Percentiles rank a stretch among this genome's conserved stretches.
phyloP scores from a whole-genome alignment of 2,113 vertebrate species.

The Craseonycteris thonglongyai region DNA sequence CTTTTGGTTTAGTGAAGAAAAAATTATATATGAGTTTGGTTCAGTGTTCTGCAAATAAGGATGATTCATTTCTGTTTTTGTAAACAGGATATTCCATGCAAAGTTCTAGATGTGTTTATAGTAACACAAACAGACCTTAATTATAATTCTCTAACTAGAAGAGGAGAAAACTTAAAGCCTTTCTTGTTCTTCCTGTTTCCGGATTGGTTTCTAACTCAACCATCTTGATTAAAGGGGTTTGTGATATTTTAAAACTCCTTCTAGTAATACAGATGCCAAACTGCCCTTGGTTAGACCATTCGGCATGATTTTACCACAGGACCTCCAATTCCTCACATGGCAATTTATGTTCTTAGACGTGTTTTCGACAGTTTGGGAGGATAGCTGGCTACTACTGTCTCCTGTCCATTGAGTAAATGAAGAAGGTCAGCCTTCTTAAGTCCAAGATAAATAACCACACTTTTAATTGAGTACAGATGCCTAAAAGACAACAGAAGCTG shows the following conservation, averaged over 20 bases:
- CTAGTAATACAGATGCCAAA: constrained; percentile 39
- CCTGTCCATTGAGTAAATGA: background rate
- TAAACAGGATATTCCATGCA: background rate
- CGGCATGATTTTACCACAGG: background rate
- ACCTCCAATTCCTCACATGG: constrained; percentile 15
- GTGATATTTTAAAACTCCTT: constrained; percentile 49
- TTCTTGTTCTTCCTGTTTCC: background rate
- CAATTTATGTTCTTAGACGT: constrained; percentile 14
- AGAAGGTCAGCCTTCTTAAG: constrained; percentile 4
- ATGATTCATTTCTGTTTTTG: constrained; percentile 16
- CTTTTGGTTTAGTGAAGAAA: constrained; percentile 19
- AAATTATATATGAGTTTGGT: background rate
- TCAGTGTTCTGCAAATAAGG: background rate
- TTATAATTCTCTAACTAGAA: constrained; percentile 23
- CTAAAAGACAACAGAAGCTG: background rate
- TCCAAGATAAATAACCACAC: background rate
- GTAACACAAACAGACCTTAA: constrained; percentile 29
- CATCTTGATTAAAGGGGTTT: constrained; percentile 25
- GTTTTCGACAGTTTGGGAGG: background rate
- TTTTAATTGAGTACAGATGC: background rate
- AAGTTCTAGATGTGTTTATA: background rate
- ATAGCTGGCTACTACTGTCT: background rate
- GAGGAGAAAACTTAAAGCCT: background rate
- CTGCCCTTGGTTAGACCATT: background rate
- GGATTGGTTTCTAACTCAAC: background rate